phyloP scores from a whole-genome alignment of 53 echinoderm and acorn worm genomes.

The Astropecten irregularis region DNA sequence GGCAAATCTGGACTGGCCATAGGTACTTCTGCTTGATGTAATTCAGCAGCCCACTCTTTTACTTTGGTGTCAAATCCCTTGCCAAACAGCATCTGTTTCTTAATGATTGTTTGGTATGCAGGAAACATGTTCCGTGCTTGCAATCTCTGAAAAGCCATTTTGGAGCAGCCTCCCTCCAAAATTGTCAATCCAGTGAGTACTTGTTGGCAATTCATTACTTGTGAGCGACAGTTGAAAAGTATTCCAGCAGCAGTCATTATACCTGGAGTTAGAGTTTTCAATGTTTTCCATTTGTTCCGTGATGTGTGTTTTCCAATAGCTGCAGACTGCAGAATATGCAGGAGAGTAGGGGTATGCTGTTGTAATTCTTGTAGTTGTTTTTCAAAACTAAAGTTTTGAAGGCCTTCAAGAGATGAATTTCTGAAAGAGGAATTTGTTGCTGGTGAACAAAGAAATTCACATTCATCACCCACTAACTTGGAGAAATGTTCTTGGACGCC shows the following conservation, averaged over 20 bases:
- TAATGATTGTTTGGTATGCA: conserved; percentile 6
- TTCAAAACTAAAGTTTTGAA: background rate
- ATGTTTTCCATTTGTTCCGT: conserved; percentile 36
- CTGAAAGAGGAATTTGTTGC: background rate
- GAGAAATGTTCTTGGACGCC: background rate
- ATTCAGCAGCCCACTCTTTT: conserved; percentile 28
- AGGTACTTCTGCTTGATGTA: background rate
- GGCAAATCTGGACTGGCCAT: too few relatives aligned
- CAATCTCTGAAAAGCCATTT: conserved; percentile 19
- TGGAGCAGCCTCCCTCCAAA: conserved; percentile 20
- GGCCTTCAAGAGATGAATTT: background rate
- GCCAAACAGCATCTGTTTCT: conserved; percentile 39
- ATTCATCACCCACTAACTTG: background rate
- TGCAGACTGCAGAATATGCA: conserved; percentile 14
- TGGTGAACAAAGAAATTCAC: background rate
- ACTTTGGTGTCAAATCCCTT: conserved; percentile 31
- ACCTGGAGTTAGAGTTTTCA: background rate
- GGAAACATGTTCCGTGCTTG: conserved; percentile 31
- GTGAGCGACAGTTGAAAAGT: conserved; percentile 35
- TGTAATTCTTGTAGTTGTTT: conserved; percentile 15
- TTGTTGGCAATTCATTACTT: conserved; percentile 54
- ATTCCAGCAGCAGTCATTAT: conserved; percentile 48
- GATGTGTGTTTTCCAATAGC: background rate
- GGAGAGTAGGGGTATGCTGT: background rate
- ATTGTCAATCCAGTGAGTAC: conserved; percentile 29